Evolutionary conservation across 2,888 invertebrate genomes (phyloP), one percentile per base, ranked within the genome.

Genomic region (Caenorhabditis sinica): DNA sequence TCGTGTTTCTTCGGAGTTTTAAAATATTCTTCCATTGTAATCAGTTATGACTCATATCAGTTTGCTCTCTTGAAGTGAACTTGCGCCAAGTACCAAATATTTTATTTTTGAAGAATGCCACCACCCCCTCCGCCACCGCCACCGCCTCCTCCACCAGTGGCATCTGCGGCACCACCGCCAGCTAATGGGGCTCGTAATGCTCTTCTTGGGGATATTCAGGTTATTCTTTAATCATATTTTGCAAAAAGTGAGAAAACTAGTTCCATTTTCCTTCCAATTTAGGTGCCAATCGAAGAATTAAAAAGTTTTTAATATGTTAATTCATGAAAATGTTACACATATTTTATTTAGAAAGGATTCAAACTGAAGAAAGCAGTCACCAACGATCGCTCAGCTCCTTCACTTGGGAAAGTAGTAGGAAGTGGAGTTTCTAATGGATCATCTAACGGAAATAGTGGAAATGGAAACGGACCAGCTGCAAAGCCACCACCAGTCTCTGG

Each of bases 301-400:
- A 2, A 13, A 11, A 40, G 9, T 40, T 13, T 40, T 13, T 40
- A 40, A 40, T 40, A 15, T 40, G 40, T 40, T 40, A 9, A 40
- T 40, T 40, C 15, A 40, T 40, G 40, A 40, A 40, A 11, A 11
- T 13, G 33, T 36, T 36, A 9, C 4, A 40, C 13, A 40, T 40
- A 40, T 13, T 56, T 56, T 45, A 0, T 79, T 72, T 56, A 90
- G 71, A 86, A 88, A 73, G 91, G 91, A 49, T 63, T 86, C 17
- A 83, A 85, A 63, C 86, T 91, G 40, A 90, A 89, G 68, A 91
- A 91, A 69, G 76, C 88, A 13, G 83, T 86, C 9, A 91, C 91
- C 9, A 91, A 91, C 61, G 91, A 91, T 71, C 76, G 91, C 61
- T 91, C 91, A 6, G 88, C 88, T 36, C 91, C 91, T 36, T 58